These are phyloP conservation scores for Drosophila varians DNA, from an alignment of 1,140 invertebrate genomes.

Conservation along the genomic window DNA sequence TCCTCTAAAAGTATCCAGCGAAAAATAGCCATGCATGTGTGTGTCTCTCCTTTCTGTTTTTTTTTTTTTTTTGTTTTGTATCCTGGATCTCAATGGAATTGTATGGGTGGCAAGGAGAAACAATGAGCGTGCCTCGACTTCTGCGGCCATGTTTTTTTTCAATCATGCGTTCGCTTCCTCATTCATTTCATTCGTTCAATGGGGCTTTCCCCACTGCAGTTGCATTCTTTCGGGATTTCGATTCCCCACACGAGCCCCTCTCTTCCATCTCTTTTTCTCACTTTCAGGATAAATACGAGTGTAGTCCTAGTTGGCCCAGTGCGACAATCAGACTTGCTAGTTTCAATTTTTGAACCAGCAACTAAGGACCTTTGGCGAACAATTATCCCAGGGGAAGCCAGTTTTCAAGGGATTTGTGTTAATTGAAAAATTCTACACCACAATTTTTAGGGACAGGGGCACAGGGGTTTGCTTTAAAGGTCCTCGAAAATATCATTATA, in stretches of 20 bases:
- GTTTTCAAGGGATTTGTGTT: conserved; percentile 39
- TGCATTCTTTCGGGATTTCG: conserved; percentile 73
- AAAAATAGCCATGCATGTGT: conserved; percentile 27
- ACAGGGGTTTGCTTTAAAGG: conserved; percentile 13
- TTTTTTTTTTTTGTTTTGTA: conserved; percentile 10
- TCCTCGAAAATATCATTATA: neutral
- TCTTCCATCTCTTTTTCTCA: conserved; percentile 4
- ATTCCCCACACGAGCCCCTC: conserved; percentile 37
- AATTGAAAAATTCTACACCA: conserved; percentile 50
- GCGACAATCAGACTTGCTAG: conserved; percentile 32
- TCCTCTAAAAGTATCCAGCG: conserved; percentile 53
- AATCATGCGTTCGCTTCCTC: conserved; percentile 65
- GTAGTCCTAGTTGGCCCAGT: conserved; percentile 27
- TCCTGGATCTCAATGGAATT: neutral
- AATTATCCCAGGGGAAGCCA: conserved; percentile 28
- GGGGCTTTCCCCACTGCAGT: conserved; percentile 46
- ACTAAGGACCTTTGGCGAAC: conserved; percentile 14
- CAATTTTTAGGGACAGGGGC: conserved; percentile 6
- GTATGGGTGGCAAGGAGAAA: conserved; percentile 18
- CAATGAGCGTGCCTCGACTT: conserved; percentile 45
- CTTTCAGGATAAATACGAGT: neutral
- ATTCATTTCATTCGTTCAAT: conserved; percentile 60
- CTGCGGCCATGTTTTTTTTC: conserved; percentile 65
- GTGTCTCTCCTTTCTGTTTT: neutral
- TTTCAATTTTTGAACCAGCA: conserved; percentile 41